Conservation (phyloP, 2,113 vertebrate species). For the Gasterosteus nipponicus region DNA sequence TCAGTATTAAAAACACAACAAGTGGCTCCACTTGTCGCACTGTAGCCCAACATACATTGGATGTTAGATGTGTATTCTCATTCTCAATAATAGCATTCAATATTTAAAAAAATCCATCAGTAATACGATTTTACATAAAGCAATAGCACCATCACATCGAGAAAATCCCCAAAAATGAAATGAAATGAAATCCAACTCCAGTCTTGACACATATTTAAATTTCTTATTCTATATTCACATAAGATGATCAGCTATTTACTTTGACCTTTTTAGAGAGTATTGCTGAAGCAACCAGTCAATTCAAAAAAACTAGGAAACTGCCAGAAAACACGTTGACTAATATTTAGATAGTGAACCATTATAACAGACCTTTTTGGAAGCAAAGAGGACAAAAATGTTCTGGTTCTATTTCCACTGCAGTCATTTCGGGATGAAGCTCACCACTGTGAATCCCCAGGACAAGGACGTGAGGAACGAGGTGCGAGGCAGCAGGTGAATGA, state of each 20-base stretch:
- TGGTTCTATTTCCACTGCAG: neutral
- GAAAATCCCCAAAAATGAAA: neutral
- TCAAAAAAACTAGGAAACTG: neutral
- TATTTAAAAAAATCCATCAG: neutral
- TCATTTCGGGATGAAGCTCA: conserved; percentile 47
- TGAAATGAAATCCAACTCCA: neutral
- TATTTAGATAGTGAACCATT: neutral
- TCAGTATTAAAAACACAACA: neutral
- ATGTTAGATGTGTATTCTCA: neutral
- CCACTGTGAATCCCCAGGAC: conserved; percentile 47
- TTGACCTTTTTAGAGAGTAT: neutral
- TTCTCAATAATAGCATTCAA: too few species aligned
- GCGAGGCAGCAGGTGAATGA: conserved; percentile 40
- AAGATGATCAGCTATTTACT: neutral
- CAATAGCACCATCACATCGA: neutral
- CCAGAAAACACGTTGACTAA: neutral
- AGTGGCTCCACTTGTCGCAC: neutral
- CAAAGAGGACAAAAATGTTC: neutral
- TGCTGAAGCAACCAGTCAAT: neutral
- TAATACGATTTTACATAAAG: neutral
- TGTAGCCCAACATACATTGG: neutral
- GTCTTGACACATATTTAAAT: neutral
- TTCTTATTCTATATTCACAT: neutral
- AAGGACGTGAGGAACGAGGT: conserved; percentile 17
- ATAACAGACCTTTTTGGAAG: neutral